phyloP scores from a whole-genome alignment of 2,888 invertebrate genomes.

The Ichneumoninae sp. region DNA sequence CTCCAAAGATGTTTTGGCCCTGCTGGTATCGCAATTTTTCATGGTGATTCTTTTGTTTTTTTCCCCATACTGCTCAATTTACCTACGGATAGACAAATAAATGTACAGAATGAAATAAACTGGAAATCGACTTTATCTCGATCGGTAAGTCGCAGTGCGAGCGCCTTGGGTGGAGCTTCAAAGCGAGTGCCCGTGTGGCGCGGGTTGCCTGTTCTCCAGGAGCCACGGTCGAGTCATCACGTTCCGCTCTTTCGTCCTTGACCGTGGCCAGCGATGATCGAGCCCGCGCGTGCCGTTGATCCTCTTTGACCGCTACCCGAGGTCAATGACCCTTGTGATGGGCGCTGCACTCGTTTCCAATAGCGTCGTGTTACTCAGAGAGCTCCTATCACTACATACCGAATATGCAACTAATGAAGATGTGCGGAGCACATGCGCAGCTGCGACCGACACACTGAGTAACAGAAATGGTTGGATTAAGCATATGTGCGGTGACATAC shows the following conservation, averaged over 20 bases:
- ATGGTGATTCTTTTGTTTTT: background rate
- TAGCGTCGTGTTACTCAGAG: background rate
- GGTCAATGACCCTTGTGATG: constrained; percentile 36
- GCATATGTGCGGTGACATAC: too few species aligned
- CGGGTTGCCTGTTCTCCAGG: constrained; percentile 43
- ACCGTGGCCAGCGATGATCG: constrained; percentile 49
- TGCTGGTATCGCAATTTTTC: background rate
- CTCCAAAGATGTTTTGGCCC: background rate
- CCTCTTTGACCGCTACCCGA: constrained; percentile 43
- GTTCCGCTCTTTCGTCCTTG: constrained; percentile 10
- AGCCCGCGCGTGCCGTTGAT: constrained; percentile 44
- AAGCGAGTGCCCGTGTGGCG: background rate
- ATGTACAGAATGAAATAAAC: constrained; percentile 41
- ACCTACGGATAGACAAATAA: constrained; percentile 10
- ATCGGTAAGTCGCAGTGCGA: background rate
- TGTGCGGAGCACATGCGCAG: too few species aligned
- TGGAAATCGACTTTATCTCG: background rate
- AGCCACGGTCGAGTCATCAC: background rate
- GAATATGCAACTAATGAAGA: too few species aligned
- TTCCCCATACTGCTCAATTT: constrained; percentile 35
- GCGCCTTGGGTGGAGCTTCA: background rate
- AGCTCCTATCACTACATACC: background rate
- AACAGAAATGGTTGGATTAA: too few species aligned
- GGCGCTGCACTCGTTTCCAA: background rate
- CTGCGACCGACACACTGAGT: too few species aligned